Evolutionary conservation across 2,888 invertebrate genomes (phyloP), one percentile per base, ranked within the genome.

Genomic region (Temnothorax unifasciatus): DNA sequence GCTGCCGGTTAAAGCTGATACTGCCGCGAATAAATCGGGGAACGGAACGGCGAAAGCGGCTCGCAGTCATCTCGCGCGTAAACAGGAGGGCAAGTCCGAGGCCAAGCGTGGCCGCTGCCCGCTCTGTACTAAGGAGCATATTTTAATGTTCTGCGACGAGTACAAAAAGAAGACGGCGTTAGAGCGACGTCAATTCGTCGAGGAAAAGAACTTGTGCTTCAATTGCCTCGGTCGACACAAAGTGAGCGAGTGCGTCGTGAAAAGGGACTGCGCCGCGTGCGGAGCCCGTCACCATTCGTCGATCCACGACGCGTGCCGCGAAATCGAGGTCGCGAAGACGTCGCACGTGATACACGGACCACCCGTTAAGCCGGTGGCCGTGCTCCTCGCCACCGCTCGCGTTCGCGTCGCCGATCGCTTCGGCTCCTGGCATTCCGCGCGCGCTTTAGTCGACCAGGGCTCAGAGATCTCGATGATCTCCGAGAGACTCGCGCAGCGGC

Each of bases 1-100:
- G 41, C 2, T 11, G 0, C 41, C 41, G 0, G 11, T 41, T 1
- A 41, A 2, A 41, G 0, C 0, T 0, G 41, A 41, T 0, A 0
- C 0, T 41, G 9, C 9, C 41, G 41, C 41, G 9, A 2, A 0
- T 9, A 41, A 41, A 0, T 21, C 21, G 21, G 0, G 21, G 0
- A 21, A 21, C 21, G 21, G 21, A 0, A 0, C 41, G 1, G 9
- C 41, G 1, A 21, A 21, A 21, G 0, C 21, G 21, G 21, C 21
- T 21, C 38, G 3, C 0, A 11, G 15, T 18, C 59, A 61, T 15
- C 34, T 15, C 11, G n/a, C 38, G 0, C 18, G 29, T 0, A 61
- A 61, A 2, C 9, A 18, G 9, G 34, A n/a, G 9, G 5, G 9
- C 3, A 61, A 15, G 0, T 4, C 29, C 3, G 21, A 21, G 18